These are phyloP conservation scores for Ptychadena robeensis DNA, from an alignment of 2,797 vertebrate species.

Conservation along the genomic window DNA sequence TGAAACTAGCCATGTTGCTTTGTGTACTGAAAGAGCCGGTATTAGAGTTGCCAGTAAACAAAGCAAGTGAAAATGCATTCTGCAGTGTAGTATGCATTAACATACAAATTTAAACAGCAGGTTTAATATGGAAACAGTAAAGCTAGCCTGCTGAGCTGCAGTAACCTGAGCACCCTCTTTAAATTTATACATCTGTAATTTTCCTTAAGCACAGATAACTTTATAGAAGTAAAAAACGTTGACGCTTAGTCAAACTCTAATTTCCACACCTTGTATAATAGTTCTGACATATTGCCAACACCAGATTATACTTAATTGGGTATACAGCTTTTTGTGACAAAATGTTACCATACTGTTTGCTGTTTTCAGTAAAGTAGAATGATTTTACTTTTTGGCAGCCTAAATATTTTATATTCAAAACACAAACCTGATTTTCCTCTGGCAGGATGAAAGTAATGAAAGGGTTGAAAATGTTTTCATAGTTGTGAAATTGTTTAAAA, in stretches of 20 bases:
- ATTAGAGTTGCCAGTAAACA: no score
- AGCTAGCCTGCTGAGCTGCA: no score
- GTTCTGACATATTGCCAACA: constrained; percentile 37
- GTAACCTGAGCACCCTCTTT: no score
- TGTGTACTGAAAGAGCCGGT: no score
- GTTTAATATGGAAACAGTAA: no score
- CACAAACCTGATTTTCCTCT: constrained; percentile 2
- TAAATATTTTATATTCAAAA: constrained; percentile 32
- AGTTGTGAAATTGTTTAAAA: background rate
- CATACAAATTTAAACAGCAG: no score
- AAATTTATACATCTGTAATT: no score
- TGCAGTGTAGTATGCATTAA: no score
- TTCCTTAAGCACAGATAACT: background rate
- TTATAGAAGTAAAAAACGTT: constrained; percentile 4
- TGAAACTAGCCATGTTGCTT: no score
- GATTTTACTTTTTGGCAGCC: constrained; percentile 45
- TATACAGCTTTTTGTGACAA: constrained; percentile 47
- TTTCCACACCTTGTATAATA: constrained; percentile 13
- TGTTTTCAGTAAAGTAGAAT: constrained; percentile 39
- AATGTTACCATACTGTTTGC: constrained; percentile 53
- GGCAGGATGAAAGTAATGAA: constrained; percentile 2
- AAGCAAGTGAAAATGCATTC: no score
- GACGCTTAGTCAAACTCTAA: constrained; percentile 1
- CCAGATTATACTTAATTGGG: constrained; percentile 37
- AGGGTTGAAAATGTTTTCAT: background rate